Evolutionary conservation across 37 sponge, comb jelly and placozoan genomes (phyloP).

Genomic region (Theonella swinhoei): DNA sequence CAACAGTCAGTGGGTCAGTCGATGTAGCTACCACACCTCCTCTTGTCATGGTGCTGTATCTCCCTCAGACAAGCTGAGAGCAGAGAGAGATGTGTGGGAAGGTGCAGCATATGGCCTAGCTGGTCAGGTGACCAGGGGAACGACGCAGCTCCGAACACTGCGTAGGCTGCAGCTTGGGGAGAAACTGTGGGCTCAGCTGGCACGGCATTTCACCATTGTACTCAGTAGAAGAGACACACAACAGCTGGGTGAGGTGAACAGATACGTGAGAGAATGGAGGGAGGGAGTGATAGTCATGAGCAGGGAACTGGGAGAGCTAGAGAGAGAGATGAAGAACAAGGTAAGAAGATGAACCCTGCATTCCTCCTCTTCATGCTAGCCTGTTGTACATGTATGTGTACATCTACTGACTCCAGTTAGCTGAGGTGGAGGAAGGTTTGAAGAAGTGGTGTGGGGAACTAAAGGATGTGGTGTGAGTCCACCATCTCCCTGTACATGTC

Average conservation of each 20-base stretch:
- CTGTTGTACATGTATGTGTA: background rate
- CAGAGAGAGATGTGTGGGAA: conserved; percentile 90
- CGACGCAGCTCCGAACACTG: conserved; percentile 47
- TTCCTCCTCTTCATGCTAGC: too few relatives aligned
- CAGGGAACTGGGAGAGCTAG: conserved; percentile 34
- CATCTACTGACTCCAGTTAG: conserved; percentile 33
- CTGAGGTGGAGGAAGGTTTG: conserved; percentile 41
- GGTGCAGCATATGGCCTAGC: conserved; percentile 86
- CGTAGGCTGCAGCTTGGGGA: conserved; percentile 88
- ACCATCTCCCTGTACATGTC: background rate
- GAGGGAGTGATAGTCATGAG: conserved; percentile 24
- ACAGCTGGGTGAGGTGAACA: conserved; percentile 67
- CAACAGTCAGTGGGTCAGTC: conserved; percentile 70
- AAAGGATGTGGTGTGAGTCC: conserved; percentile 26
- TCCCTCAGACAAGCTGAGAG: conserved; percentile 43
- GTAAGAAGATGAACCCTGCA: conserved; percentile 15
- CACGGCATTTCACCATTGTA: conserved; percentile 82
- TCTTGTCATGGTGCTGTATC: too few relatives aligned
- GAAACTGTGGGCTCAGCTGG: conserved; percentile 86
- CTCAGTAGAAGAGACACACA: conserved; percentile 74
- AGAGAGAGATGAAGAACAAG: conserved; percentile 55
- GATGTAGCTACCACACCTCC: too few relatives aligned
- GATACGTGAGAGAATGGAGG: conserved; percentile 59
- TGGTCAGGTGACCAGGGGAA: conserved; percentile 47
- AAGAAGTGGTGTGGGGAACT: conserved; percentile 56